Evolutionary conservation across 2,888 invertebrate genomes (phyloP).

Genomic region (Lamproptera curius): DNA sequence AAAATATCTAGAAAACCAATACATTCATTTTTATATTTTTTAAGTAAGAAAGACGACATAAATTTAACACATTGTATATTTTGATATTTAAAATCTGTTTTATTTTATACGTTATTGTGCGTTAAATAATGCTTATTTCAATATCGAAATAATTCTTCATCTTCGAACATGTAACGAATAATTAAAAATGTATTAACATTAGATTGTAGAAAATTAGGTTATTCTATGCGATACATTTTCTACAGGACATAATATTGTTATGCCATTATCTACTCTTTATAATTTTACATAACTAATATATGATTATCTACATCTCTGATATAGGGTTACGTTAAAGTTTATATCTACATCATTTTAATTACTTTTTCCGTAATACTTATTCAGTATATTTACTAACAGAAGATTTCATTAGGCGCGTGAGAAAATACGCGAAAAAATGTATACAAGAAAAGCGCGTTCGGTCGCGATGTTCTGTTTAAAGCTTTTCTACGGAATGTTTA

Average conservation of each 20-base stretch:
- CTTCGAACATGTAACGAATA: too few species aligned
- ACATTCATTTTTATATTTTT: too few species aligned
- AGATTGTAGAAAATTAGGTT: conserved; percentile 7
- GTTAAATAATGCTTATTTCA: too few species aligned
- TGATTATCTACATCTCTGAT: conserved; percentile 62
- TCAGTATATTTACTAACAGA: conserved; percentile 3
- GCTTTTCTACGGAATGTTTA: background rate
- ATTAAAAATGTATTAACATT: background rate
- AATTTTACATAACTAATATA: conserved; percentile 49
- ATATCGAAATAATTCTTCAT: too few species aligned
- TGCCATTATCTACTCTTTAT: conserved; percentile 42
- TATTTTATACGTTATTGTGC: too few species aligned
- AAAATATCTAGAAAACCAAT: too few species aligned
- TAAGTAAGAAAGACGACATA: too few species aligned
- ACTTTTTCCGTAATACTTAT: conserved; percentile 17
- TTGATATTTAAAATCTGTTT: too few species aligned
- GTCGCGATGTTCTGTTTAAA: background rate
- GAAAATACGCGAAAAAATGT: background rate
- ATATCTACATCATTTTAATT: conserved; percentile 55
- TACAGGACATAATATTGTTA: conserved; percentile 10
- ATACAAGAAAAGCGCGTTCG: background rate
- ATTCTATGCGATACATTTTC: conserved; percentile 10
- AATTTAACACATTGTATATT: too few species aligned
- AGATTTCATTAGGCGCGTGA: background rate
- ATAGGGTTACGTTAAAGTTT: conserved; percentile 57